These are phyloP conservation scores for Avahi laniger DNA, from an alignment of 2,797 vertebrate genomes.

Conservation along the genomic window DNA sequence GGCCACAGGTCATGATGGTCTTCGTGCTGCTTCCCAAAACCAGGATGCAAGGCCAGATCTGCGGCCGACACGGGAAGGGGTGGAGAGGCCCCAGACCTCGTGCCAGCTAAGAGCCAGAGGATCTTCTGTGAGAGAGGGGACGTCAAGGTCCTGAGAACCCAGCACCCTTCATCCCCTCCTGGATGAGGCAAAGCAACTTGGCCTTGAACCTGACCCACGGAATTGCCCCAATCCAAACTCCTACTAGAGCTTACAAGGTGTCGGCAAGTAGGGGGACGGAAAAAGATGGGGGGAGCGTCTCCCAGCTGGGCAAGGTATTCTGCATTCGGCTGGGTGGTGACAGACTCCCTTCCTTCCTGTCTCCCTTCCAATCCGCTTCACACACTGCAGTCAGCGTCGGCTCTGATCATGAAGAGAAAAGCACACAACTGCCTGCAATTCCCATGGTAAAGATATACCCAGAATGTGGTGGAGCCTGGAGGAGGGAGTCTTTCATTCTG, in stretches of 20 bases:
- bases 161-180: not conserved
- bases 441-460: not conserved
- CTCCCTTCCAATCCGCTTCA: not conserved
- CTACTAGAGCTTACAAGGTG: not conserved
- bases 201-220: not conserved
- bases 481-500: not conserved
- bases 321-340: not conserved
- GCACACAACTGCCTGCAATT: not conserved
- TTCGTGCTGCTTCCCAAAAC: not conserved
- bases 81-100: not conserved
- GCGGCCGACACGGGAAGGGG: not conserved
- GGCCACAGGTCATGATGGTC: not conserved
- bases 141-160: not conserved
- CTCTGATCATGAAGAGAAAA: not conserved
- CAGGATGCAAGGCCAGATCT: not conserved
- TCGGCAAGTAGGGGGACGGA: not conserved
- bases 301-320: not conserved
- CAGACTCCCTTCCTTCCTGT: not conserved
- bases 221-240: not conserved
- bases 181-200: not conserved
- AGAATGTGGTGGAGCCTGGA: not conserved
- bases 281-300: not conserved
- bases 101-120: not conserved
- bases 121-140: not conserved
- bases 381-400: not conserved